These are phyloP conservation scores for Drosophila birchii DNA, from an alignment of 2,888 invertebrate genomes.

Conservation along the genomic window DNA sequence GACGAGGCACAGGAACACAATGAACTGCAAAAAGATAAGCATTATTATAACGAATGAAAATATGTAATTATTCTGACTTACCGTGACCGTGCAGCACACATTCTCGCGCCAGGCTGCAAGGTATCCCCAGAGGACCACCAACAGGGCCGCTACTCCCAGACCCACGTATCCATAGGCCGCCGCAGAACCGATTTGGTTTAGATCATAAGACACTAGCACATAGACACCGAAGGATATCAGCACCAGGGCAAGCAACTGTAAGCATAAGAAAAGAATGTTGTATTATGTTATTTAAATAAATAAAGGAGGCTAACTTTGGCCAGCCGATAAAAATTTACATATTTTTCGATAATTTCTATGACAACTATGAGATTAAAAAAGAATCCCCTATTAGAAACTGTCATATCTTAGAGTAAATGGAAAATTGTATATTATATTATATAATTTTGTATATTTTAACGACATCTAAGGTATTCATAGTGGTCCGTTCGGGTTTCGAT, in stretches of 20 bases:
- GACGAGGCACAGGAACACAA: conserved; percentile 66
- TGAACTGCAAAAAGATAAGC: conserved; percentile 59
- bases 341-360: no score
- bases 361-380: no score
- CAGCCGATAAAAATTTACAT: no score
- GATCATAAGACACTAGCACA: conserved; percentile 63
- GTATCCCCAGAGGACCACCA: conserved; percentile 94
- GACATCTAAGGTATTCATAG: no score
- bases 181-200: conserved; percentile 56
- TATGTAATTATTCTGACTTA: conserved; percentile 86
- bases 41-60: conserved; percentile 54
- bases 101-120: conserved; percentile 94
- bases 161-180: conserved; percentile 65
- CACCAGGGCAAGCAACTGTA: conserved; percentile 76
- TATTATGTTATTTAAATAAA: no score
- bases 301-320: no score
- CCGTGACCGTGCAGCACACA: conserved; percentile 93
- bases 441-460: no score
- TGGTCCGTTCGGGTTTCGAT: no score
- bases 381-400: no score
- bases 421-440: no score
- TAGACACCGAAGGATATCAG: conserved; percentile 78
- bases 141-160: conserved; percentile 65
- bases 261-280: not conserved
- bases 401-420: no score